A percentile compares a stretch with the other conserved stretches of the same genome.
Conservation (phyloP, 2,888 invertebrate genomes). For the Bellardia bayeri region DNA sequence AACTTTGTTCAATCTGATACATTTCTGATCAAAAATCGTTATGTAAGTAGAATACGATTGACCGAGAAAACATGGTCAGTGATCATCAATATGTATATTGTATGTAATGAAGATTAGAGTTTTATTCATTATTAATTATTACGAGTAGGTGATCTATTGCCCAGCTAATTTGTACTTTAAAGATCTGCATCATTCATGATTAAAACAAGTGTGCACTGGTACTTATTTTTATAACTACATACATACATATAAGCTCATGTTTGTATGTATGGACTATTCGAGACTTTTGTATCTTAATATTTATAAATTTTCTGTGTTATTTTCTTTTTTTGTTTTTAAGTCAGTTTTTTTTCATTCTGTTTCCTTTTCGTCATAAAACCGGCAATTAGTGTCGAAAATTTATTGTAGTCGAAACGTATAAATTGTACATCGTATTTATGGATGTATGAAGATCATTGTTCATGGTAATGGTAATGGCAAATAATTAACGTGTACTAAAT, state of each 20-base stretch:
- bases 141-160: too few species aligned
- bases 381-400: conserved; percentile 69
- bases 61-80: too few species aligned
- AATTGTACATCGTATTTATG: conserved; percentile 36
- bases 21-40: too few species aligned
- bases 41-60: too few species aligned
- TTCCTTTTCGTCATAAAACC: conserved; percentile 64
- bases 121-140: too few species aligned
- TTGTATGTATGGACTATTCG: neutral
- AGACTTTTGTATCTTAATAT: conserved; percentile 54
- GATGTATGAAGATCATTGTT: conserved; percentile 35
- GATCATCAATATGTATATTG: too few species aligned
- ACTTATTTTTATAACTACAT: neutral
- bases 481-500: conserved; percentile 63
- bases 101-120: too few species aligned
- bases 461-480: conserved; percentile 54
- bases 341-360: conserved; percentile 29
- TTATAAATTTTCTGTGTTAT: conserved; percentile 13
- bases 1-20: too few species aligned
- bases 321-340: conserved; percentile 50
- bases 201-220: neutral
- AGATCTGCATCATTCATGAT: neutral
- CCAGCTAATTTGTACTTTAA: neutral
- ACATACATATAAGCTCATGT: neutral
- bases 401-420: conserved; percentile 21